Percentiles rank a stretch among this genome's conserved stretches.
phyloP scores from a whole-genome alignment of 2,797 vertebrate species.

The Tokudaia muenninki region DNA sequence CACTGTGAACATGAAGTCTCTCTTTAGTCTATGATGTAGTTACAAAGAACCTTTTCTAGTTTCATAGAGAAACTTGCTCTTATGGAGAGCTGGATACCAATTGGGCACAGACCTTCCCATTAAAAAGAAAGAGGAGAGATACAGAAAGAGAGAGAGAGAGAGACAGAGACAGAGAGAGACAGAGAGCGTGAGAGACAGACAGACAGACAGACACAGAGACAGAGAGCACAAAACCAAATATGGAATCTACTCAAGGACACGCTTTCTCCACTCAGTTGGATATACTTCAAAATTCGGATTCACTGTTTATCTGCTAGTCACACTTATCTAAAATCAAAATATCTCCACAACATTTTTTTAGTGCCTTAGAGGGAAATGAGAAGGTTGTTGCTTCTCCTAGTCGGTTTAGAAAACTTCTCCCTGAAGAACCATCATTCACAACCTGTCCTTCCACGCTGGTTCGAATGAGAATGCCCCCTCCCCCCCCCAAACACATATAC shows the following conservation, averaged over 20 bases:
- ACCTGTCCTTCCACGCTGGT: neutral
- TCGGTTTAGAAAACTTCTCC: slow-evolving; percentile 25
- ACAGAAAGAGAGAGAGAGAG: neutral
- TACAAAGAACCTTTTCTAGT: neutral
- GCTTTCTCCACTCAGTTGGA: slow-evolving; percentile 10
- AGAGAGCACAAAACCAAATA: neutral
- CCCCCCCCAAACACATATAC: neutral
- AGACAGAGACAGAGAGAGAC: neutral
- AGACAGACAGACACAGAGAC: neutral
- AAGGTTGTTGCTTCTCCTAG: neutral
- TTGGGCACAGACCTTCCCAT: neutral
- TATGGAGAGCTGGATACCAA: neutral
- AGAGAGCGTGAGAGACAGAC: neutral
- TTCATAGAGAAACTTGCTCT: neutral
- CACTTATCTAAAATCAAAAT: slow-evolving; percentile 69
- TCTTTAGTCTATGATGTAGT: neutral
- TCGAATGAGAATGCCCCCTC: neutral
- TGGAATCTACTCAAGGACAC: neutral
- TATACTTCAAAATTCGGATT: neutral
- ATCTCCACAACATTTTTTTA: slow-evolving; percentile 23
- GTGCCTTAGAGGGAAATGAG: neutral
- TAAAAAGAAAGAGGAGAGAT: neutral
- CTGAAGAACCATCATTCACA: slow-evolving; percentile 25
- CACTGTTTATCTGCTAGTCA: neutral
- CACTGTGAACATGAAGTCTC: neutral